A percentile compares a stretch with the other conserved stretches of the same genome.
Evolutionary conservation across 2,113 vertebrate genomes (phyloP).

Genomic region (Desmodus rotundus): DNA sequence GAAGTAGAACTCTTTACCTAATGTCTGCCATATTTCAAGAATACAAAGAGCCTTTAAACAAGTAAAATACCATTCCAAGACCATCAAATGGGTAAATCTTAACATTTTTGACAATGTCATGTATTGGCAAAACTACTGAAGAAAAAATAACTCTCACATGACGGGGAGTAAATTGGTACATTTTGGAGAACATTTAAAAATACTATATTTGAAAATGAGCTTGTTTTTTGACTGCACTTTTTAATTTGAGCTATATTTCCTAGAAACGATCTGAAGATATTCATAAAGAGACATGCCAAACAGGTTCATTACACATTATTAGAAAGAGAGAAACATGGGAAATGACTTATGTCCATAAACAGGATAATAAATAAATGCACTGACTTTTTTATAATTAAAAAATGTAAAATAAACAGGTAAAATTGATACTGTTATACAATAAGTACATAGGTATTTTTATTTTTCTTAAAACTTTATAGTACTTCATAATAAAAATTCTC

Average conservation of each 20-base stretch:
- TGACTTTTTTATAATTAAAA: not conserved
- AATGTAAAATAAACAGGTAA: not conserved
- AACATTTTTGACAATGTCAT: not conserved
- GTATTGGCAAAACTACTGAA: not conserved
- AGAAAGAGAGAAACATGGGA: not conserved
- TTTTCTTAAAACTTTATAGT: not conserved
- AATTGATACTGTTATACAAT: not conserved
- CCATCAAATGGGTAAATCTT: not conserved
- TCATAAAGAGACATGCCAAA: not conserved
- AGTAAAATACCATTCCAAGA: constrained; percentile 7
- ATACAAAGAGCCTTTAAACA: not conserved
- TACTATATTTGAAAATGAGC: not conserved
- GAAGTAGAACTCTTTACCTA: not conserved
- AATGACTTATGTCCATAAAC: not conserved
- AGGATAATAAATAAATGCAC: not conserved
- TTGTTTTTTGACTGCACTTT: not conserved
- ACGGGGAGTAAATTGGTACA: not conserved
- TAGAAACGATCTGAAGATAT: not conserved
- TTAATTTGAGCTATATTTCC: not conserved
- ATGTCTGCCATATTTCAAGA: not conserved
- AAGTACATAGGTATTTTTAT: not conserved
- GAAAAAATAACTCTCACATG: not conserved
- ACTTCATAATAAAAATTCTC: not conserved
- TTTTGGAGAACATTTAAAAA: constrained; percentile 2
- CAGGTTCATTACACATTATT: not conserved